These are phyloP conservation scores for Pipistrellus kuhlii DNA, from an alignment of 2,797 vertebrate genomes.

Conservation along the genomic window DNA sequence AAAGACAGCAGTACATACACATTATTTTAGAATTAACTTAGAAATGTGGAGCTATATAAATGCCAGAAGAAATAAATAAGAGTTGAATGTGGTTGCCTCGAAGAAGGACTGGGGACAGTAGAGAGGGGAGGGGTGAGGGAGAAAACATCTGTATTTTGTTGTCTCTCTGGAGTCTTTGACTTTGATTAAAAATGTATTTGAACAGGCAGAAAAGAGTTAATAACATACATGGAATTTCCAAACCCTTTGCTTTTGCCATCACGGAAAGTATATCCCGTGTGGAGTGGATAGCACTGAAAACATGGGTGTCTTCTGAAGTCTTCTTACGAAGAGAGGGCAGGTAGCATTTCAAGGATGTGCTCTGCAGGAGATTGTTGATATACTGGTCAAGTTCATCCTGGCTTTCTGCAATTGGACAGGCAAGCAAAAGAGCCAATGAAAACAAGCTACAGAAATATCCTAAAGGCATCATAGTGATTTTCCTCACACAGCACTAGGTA, in stretches of 20 bases:
- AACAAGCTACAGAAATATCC: conserved; percentile 8
- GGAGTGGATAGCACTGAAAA: conserved; percentile 95
- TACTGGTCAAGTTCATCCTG: conserved; percentile 95
- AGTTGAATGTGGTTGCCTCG: not conserved
- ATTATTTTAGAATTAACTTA: conserved; percentile 44
- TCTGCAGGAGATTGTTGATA: conserved; percentile 94
- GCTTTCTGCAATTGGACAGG: conserved; percentile 82
- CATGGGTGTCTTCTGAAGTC: conserved; percentile 87
- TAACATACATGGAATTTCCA: conserved; percentile 94
- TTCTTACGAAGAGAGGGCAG: conserved; percentile 93
- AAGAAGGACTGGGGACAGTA: not conserved
- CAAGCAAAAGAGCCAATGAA: conserved; percentile 58
- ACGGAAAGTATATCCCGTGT: conserved; percentile 96
- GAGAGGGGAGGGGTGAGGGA: not conserved
- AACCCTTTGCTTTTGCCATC: conserved; percentile 96
- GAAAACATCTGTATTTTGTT: not conserved
- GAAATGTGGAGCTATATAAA: not conserved
- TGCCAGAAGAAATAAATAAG: conserved; percentile 33
- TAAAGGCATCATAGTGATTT: not conserved
- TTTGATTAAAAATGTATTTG: conserved; percentile 31
- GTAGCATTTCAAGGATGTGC: conserved; percentile 90
- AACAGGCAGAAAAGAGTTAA: conserved; percentile 41
- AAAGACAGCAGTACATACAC: not conserved
- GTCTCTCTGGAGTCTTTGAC: conserved; percentile 17
- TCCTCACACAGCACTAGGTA: not conserved